A percentile compares a stretch with the other conserved stretches of the same genome.
Evolutionary conservation across 2,113 vertebrate species (phyloP).

Genomic region (Natator depressus): DNA sequence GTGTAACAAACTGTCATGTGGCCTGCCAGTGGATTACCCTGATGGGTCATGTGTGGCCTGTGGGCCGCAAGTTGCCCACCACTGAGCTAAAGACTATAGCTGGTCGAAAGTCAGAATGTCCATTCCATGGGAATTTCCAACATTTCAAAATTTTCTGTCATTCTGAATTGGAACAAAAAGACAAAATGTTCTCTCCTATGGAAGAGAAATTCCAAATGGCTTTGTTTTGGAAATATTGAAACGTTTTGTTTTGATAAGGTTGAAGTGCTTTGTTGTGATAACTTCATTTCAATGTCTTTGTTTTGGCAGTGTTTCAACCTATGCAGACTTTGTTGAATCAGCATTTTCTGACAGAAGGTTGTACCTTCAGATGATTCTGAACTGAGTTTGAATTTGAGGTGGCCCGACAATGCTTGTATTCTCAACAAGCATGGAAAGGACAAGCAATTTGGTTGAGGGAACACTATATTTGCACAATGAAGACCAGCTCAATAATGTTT

Average conservation of each 20-base stretch:
- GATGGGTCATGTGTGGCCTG: too few relatives aligned
- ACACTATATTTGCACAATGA: not conserved
- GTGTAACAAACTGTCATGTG: too few relatives aligned
- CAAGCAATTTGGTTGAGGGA: not conserved
- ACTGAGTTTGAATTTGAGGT: not conserved
- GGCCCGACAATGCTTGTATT: constrained; percentile 9
- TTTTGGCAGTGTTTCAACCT: constrained; percentile 14
- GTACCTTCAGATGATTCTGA: not conserved
- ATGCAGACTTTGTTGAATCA: not conserved
- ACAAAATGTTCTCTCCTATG: not conserved
- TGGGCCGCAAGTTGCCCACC: too few relatives aligned
- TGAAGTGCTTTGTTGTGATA: not conserved
- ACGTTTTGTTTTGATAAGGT: constrained; percentile 10
- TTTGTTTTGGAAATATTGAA: constrained; percentile 24
- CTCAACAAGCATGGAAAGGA: not conserved
- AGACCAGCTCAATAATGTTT: not conserved
- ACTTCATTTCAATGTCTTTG: not conserved
- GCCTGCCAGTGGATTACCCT: too few relatives aligned
- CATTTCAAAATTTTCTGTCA: not conserved
- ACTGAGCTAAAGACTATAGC: not conserved
- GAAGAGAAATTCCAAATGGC: not conserved
- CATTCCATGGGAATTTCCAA: fast-evolving
- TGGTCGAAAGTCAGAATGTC: constrained; percentile 2
- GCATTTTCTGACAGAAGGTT: not conserved
- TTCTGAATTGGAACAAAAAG: not conserved